A percentile compares a stretch with the other conserved stretches of the same genome.
phyloP scores from a whole-genome alignment of 2,888 invertebrate species.

The Erannis defoliaria region DNA sequence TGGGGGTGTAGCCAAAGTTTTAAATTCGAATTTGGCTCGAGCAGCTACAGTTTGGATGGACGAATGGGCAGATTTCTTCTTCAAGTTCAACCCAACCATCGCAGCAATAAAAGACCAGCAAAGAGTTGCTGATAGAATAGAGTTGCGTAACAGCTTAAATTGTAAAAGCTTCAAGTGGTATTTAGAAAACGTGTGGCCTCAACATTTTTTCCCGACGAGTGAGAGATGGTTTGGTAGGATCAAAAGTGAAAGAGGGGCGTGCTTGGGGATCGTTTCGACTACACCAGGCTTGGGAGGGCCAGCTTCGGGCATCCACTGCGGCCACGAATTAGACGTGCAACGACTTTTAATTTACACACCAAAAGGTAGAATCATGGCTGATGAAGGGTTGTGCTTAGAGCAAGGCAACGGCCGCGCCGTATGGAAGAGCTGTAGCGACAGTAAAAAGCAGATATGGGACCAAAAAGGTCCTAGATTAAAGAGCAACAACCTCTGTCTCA shows the following conservation, averaged over 20 bases:
- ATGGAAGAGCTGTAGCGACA: conserved; percentile 90
- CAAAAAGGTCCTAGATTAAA: conserved; percentile 80
- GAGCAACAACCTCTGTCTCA: conserved; percentile 70
- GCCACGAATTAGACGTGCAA: conserved; percentile 84
- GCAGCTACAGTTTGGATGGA: conserved; percentile 99
- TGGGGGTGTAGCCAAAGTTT: conserved; percentile 95
- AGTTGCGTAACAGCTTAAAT: conserved; percentile 89
- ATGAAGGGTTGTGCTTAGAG: conserved; percentile 95
- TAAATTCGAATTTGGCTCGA: conserved; percentile 96
- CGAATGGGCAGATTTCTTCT: conserved; percentile 97
- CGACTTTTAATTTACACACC: conserved; percentile 91
- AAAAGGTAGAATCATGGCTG: conserved; percentile 92
- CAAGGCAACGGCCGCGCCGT: conserved; percentile 88
- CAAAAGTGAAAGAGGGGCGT: conserved; percentile 76
- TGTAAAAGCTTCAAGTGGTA: conserved; percentile 98
- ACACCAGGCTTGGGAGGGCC: conserved; percentile 90
- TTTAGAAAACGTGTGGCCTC: conserved; percentile 97
- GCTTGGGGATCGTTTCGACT: conserved; percentile 75
- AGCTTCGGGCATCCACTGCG: conserved; percentile 89
- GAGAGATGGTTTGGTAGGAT: conserved; percentile 97
- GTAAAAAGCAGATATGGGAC: conserved; percentile 90
- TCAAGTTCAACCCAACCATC: conserved; percentile 93
- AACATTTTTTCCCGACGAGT: conserved; percentile 96
- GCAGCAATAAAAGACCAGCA: conserved; percentile 87
- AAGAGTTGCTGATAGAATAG: conserved; percentile 88